phyloP scores from a whole-genome alignment of 2,888 invertebrate genomes.

The Watsonalla cultraria region DNA sequence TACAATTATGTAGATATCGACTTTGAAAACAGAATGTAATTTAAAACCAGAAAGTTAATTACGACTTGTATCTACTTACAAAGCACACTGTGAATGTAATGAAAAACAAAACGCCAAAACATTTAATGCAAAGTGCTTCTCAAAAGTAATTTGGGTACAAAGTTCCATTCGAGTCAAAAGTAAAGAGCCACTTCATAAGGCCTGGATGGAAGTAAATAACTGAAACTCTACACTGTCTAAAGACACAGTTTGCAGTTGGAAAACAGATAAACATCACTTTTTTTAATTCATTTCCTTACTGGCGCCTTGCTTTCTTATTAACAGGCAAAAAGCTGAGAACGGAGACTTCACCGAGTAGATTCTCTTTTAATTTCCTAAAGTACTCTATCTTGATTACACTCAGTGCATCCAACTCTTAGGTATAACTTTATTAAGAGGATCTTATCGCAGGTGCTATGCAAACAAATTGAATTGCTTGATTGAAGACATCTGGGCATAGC shows the following conservation, averaged over 20 bases:
- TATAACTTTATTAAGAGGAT: background rate
- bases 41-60: background rate
- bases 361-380: slow-evolving; percentile 36
- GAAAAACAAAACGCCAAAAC: background rate
- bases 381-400: slow-evolving; percentile 24
- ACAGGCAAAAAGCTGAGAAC: slow-evolving; percentile 4
- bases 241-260: background rate
- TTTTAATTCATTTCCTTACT: slow-evolving; percentile 17
- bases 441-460: background rate
- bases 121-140: background rate
- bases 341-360: slow-evolving; percentile 1
- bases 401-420: slow-evolving; percentile 1
- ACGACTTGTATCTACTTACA: background rate
- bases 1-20: no score
- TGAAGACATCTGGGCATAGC: no score
- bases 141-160: background rate
- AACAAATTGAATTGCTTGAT: no score
- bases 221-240: background rate
- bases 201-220: background rate
- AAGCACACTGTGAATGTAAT: background rate
- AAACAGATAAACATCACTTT: slow-evolving; percentile 4
- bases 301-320: slow-evolving; percentile 7
- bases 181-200: background rate
- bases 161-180: background rate
- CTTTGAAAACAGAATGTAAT: background rate